Evolutionary conservation across 30 jellyfish, hydroid and myxozoan genomes (phyloP), one percentile per base, ranked within the genome.

Genomic region (Aurelia aurita complex sp. Pacific): DNA sequence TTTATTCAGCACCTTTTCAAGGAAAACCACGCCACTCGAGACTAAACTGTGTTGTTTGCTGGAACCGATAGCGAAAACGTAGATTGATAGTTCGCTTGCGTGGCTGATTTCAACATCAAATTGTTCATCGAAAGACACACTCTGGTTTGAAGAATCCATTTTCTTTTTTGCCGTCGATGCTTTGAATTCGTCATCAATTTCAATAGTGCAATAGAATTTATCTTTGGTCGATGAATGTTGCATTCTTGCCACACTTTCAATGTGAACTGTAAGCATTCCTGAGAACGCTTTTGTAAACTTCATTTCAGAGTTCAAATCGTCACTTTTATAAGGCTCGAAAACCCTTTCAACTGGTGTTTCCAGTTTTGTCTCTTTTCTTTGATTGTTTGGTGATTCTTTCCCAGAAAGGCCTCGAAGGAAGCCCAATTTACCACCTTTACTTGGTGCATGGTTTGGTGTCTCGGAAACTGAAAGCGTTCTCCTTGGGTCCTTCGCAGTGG

Each of bases 61-160:
- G 29, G 77, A 46, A 8, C 81, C 79, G 36, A 66, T 67, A 5
- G 85, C 80, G 68, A 92, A 92, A 5, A 88, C 57, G 67, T 87
- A 83, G 4, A 94, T 36, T 15, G 95, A 76, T 29, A 94, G 50
- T 53, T 84, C 94, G 53, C 87, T 78, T 0, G 97, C 97, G 51
- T 89, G 97, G 75, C 93, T 85, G 2, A 94, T 77, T 67, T 94
- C 99, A 61, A 94, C 87, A 50, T 94, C 99, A 71, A 94, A 94
- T 18, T 73, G 88, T 73, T 94, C 99, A 29, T 94, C 97, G 52
- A 88, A 62, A 14, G 79, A 36, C 15, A 81, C 50, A 36, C 51
- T 35, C 23, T 81, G 88, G 50, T 71, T 72, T 4, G 81, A 36
- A 33, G 42, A 13, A 33, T 74, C 78, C 55, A 90, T 18, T 64